These are phyloP conservation scores for Danio jaintianensis DNA, from an alignment of 2,797 vertebrate species.

Conservation along the genomic window DNA sequence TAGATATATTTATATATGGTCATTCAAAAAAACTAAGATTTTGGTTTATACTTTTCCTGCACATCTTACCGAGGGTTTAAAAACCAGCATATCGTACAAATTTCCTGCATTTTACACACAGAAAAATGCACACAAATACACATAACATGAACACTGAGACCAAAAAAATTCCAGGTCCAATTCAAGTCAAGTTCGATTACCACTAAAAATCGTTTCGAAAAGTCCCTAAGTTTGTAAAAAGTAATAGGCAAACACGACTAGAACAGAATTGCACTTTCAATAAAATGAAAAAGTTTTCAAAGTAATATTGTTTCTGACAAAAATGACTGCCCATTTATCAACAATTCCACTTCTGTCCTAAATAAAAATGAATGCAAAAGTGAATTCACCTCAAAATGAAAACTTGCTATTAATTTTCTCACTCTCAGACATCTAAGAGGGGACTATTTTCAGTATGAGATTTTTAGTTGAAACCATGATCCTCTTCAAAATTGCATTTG, in stretches of 20 bases:
- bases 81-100: slow-evolving; percentile 6
- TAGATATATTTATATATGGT: not conserved
- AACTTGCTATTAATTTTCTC: too few species aligned
- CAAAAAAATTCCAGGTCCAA: not conserved
- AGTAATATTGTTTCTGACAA: too few species aligned
- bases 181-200: not conserved
- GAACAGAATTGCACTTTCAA: not conserved
- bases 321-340: too few species aligned
- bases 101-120: slow-evolving; percentile 17
- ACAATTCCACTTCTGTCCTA: too few species aligned
- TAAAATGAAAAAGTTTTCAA: not conserved
- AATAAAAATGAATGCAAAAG: too few species aligned
- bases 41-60: slow-evolving; percentile 13
- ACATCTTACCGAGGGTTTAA: not conserved
- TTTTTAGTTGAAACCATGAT: too few species aligned
- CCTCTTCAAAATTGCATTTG: too few species aligned
- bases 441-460: too few species aligned
- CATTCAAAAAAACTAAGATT: not conserved
- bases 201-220: not conserved
- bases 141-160: slow-evolving; percentile 14
- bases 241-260: not conserved
- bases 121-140: slow-evolving; percentile 10
- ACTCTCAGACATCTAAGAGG: too few species aligned
- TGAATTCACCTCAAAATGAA: too few species aligned
- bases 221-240: not conserved